Evolutionary conservation across 1,140 invertebrate genomes (phyloP), one percentile per base, ranked within the genome.

Genomic region (Eueides isabella): DNA sequence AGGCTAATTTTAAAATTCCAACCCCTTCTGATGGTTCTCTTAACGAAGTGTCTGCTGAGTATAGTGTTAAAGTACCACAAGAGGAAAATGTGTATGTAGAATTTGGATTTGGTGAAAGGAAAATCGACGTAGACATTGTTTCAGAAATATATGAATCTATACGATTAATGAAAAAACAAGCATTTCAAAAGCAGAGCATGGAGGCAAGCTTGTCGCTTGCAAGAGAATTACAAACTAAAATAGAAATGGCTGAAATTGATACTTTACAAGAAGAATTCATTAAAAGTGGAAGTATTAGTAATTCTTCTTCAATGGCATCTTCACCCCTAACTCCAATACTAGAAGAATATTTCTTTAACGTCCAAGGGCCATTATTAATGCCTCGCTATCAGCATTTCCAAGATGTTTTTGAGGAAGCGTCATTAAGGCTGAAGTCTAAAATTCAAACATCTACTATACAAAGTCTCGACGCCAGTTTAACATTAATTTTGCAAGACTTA

Each of bases 21-120:
- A 28, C 69, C 14, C 31, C 61, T 5, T n/a, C 33, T 11, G 66
- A 70, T 62, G 61, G 63, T 5, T 19, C 31, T n/a, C 9, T 62
- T 9, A 48, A 79, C 19, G 84, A 88, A 61, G 84, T 80, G 67
- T 86, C 71, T 64, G 85, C 84, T 65, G 80, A 78, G 9, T 66
- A 55, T 23, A 55, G 19, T 3, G 23, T 55, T 23, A 26, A 26
- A 26, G 48, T 12, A 4, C 48, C 48, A 82, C 0, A 88, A 88
- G 74, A 69, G 83, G 71, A 67, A 83, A 75, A 76, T 38, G 62
- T 78, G 14, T 77, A 74, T 61, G 76, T 66, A 55, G 79, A 78
- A 73, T 75, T 73, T 61, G 79, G 67, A 5, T 70, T 76, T 26
- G 61, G 72, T 29, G 67, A 76, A 11, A 72, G 71, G 14, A 78